Percentiles rank a stretch among this genome's conserved stretches.
These are phyloP conservation scores for Pseudachorutes palmiensis DNA, from an alignment of 1,140 invertebrate species.

Conservation along the genomic window DNA sequence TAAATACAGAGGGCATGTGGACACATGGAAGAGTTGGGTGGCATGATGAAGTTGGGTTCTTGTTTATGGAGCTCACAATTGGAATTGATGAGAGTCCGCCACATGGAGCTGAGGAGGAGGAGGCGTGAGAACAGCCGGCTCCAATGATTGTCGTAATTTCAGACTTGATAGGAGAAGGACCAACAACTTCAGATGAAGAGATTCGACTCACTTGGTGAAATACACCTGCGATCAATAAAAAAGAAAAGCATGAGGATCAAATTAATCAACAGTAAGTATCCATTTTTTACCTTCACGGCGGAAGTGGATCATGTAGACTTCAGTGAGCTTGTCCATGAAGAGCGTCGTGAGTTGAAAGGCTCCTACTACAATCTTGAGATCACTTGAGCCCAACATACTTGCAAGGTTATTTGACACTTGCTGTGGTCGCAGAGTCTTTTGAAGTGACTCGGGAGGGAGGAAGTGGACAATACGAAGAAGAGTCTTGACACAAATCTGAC, in stretches of 20 bases:
- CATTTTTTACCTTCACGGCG: constrained; percentile 64
- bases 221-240: constrained; percentile 26
- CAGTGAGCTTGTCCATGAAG: constrained; percentile 88
- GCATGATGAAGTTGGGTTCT: constrained; percentile 7
- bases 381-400: constrained; percentile 84
- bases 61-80: constrained; percentile 13
- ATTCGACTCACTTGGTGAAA: constrained; percentile 38
- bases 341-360: constrained; percentile 95
- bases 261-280: neutral
- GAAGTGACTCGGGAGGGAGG: constrained; percentile 70
- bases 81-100: constrained; percentile 12
- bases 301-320: constrained; percentile 90
- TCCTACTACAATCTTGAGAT: constrained; percentile 72
- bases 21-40: neutral
- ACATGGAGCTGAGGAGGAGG: constrained; percentile 7
- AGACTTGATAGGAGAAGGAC: constrained; percentile 36
- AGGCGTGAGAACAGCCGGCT: neutral
- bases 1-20: neutral
- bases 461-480: constrained; percentile 92
- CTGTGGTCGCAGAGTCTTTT: constrained; percentile 82
- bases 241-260: neutral
- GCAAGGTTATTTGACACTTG: constrained; percentile 93
- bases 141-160: constrained; percentile 35
- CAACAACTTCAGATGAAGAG: constrained; percentile 36
- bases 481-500: constrained; percentile 92